Base-by-base conservation (phyloP, 2,797 vertebrate genomes). In the Crocidura indochinensis region DNA sequence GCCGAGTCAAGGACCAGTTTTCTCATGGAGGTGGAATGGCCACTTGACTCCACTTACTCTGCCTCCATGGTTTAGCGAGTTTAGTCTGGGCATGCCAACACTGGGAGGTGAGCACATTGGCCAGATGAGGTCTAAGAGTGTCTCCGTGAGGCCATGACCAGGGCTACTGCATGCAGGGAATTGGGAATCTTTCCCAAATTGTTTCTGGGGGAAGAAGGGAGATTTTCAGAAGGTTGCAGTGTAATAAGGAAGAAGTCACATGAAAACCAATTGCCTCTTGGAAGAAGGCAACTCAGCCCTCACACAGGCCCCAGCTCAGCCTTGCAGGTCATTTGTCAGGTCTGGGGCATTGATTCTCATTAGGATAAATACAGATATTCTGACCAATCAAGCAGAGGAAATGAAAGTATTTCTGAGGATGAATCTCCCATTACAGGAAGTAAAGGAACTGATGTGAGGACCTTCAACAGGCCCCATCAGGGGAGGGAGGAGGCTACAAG, bases 341-440 rank as follows among this genome's bases (percentile, higher is more conserved):
- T 26, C 69, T 38, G 2, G 46, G 29, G 8, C 87, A 51, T 85
- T 78, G 46, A 75, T 94, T 97, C 75, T 85, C 47, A 94, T 68
- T 85, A 84, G 81, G 19, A 6, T 84, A 93, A 94, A 84, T 77
- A 87, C n/a, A 85, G 69, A 84, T 60, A 81, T 80, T 62, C 73
- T 56, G 91, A 27, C 10, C 27, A 22, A 38, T 31, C 87, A 94
- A 95, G 92, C 81, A 77, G 94, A 7, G 29, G 62, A 82, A 95
- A 77, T 87, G 95, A 90, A 46, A 79, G 60, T 10, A 85, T 65
- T 22, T 47, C 51, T 91, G 85, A 89, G 88, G 73, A 6, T 0
- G 79, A 96, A 94, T 89, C 71, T 91, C 26, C 46, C 95, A 51
- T 51, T 91, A 76, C 78, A 86, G 65, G 38, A 97, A 95, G 90